Percentiles rank a stretch among this genome's conserved stretches.
Evolutionary conservation across 2,888 invertebrate genomes (phyloP).

Genomic region (Branchellion lobata): DNA sequence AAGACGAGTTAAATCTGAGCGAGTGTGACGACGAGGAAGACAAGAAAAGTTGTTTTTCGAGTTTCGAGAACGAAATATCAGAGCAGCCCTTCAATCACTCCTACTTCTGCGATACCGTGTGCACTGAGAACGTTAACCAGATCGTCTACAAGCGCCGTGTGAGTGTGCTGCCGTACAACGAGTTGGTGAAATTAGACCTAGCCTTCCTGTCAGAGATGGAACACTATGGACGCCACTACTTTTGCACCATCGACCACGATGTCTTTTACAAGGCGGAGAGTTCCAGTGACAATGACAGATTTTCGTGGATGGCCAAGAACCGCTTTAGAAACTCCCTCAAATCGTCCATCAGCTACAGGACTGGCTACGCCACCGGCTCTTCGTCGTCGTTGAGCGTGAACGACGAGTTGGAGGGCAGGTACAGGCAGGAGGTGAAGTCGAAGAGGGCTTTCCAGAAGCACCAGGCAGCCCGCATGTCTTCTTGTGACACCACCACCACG

Average conservation of each 20-base stretch:
- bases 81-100: neutral
- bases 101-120: neutral
- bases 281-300: conserved; percentile 7
- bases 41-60: conserved; percentile 9
- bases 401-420: conserved; percentile 41
- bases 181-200: conserved; percentile 7
- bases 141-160: conserved; percentile 3
- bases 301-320: neutral
- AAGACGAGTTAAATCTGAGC: conserved; percentile 5
- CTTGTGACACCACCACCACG: conserved; percentile 10
- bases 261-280: conserved; percentile 16
- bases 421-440: neutral
- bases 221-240: neutral
- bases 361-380: conserved; percentile 40
- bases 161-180: conserved; percentile 11
- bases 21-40: conserved; percentile 1
- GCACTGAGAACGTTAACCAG: neutral
- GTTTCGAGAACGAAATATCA: neutral
- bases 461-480: conserved; percentile 13
- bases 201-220: neutral
- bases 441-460: neutral
- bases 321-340: neutral
- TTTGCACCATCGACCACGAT: conserved; percentile 23
- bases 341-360: conserved; percentile 28
- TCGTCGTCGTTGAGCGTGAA: conserved; percentile 45